These are phyloP conservation scores for Poecilia wingei DNA, from an alignment of 2,797 vertebrate species.

Conservation along the genomic window DNA sequence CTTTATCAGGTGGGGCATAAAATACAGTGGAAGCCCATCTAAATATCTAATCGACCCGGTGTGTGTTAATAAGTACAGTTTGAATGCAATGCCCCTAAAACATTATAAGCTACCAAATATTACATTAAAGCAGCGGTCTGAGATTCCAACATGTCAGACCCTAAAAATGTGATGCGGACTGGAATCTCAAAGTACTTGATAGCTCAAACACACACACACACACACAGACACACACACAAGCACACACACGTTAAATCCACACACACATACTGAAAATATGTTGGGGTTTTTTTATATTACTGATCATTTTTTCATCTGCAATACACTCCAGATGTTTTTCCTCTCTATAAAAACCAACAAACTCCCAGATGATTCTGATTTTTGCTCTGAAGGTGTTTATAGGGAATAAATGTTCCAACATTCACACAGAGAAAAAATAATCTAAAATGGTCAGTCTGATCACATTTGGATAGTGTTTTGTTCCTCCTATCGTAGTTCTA, in stretches of 20 bases:
- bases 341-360: background rate
- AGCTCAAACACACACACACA: background rate
- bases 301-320: background rate
- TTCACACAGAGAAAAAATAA: background rate
- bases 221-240: too few species aligned
- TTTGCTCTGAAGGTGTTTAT: background rate
- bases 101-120: background rate
- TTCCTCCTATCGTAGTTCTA: background rate
- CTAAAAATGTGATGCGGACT: background rate
- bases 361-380: background rate
- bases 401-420: background rate
- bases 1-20: background rate
- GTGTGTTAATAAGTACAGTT: background rate
- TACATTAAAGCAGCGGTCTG: background rate
- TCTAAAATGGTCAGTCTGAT: background rate
- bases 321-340: background rate
- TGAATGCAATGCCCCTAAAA: background rate
- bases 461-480: background rate
- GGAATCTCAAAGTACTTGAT: background rate
- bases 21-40: background rate
- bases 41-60: background rate
- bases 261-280: background rate
- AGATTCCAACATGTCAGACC: background rate
- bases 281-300: background rate
- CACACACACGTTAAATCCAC: background rate